Base-by-base conservation (phyloP, 2,888 invertebrate species). In the Morpho deidamia region DNA sequence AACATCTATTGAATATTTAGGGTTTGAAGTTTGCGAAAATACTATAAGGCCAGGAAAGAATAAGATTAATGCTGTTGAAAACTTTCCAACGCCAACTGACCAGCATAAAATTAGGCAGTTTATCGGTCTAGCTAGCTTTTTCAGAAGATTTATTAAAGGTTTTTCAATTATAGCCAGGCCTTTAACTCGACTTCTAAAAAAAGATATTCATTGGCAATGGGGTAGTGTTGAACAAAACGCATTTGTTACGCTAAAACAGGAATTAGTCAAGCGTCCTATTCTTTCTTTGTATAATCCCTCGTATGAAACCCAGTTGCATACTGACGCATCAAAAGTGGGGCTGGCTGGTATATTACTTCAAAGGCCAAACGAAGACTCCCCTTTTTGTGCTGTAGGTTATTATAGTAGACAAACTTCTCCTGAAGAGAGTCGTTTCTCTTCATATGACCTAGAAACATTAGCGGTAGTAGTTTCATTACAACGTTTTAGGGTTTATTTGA, bases 141-240 rank as follows among this genome's bases (percentile, higher is more conserved):
- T 58, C 32, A 11, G 33, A 51, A 62, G 65, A 48, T 70, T 69
- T 44, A 47, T 70, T 7, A 37, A 47, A 11, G 51, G 57, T 41
- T 69, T 61, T 52, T 59, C 68, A 0, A 14, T 39, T 1, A 39
- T 52, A 12, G 52, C 52, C 1, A 32, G 46, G 0, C 59, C 59
- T 0, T 8, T 59, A 12, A 59, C 59, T 1, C 32, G 43, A 9
- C 33, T 59, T 0, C 38, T 54, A 1, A 51, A 45, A 9, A n/a
- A 41, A 8, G 39, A 51, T 11, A 42, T 44, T 35, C 37, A n/a
- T 7, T 59, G 56, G 56, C 12, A 39, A 23, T 59, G 59, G 59
- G 42, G 40, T 11, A 8, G 8, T 5, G 33, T 39, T 7, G 48
- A 56, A n/a, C 38, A 51, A 8, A 2, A 45, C 3, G 44, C 53